Conservation (phyloP, 2,113 vertebrate species). For the Platysternon megacephalum region DNA sequence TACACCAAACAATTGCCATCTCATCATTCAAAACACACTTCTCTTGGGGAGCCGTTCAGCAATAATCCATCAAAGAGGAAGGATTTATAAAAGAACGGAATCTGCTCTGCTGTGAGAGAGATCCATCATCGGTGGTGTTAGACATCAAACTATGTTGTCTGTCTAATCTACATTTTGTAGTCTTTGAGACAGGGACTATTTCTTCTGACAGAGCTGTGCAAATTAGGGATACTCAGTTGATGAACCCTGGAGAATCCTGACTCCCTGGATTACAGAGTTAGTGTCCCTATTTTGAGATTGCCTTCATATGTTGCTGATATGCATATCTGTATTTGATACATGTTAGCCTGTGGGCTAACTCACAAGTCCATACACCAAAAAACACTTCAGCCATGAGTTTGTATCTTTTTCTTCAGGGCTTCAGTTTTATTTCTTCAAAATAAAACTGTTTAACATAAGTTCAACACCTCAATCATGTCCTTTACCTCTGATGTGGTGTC, state of each 20-base stretch:
- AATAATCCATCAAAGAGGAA: constrained; percentile 23
- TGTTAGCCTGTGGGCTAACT: background rate
- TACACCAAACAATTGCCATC: constrained; percentile 10
- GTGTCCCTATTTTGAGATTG: background rate
- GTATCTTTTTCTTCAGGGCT: background rate
- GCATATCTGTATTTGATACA: background rate
- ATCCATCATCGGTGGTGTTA: constrained; percentile 12
- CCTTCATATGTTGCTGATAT: background rate
- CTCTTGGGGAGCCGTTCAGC: constrained; percentile 27
- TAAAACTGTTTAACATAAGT: background rate
- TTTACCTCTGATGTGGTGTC: background rate
- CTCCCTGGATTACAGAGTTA: background rate
- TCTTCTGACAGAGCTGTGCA: background rate
- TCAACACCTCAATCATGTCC: background rate
- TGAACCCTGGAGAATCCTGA: background rate
- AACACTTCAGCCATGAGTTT: background rate
- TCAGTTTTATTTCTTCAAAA: constrained; percentile 27
- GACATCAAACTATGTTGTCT: background rate
- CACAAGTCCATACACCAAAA: background rate
- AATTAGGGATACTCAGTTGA: background rate
- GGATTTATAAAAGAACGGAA: constrained; percentile 3
- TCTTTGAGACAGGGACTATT: constrained; percentile 13
- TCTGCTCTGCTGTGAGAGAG: constrained; percentile 1
- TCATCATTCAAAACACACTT: constrained; percentile 47
- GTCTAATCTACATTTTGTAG: constrained; percentile 29